These are phyloP conservation scores for Myrmecophaga tridactyla DNA, from an alignment of 2,113 vertebrate species.

Conservation along the genomic window DNA sequence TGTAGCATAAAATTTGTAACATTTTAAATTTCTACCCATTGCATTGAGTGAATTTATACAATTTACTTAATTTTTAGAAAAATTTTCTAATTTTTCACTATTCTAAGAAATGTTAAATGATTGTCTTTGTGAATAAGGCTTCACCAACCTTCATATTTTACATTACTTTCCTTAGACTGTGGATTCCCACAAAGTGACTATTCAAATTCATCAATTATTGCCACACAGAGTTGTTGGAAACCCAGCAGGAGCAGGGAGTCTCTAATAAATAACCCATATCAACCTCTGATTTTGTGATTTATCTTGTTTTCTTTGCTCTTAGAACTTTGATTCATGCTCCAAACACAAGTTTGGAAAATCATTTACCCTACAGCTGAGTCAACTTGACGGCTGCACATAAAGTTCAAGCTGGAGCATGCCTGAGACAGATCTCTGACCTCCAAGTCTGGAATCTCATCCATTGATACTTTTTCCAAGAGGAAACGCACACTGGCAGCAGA, in stretches of 20 bases:
- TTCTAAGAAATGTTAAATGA: background rate
- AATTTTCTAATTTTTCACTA: constrained; percentile 36
- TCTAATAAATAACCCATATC: constrained; percentile 56
- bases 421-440: background rate
- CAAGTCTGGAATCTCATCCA: background rate
- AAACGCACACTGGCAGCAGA: background rate
- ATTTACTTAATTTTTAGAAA: background rate
- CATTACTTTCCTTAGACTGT: background rate
- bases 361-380: constrained; percentile 35
- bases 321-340: constrained; percentile 56
- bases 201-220: background rate
- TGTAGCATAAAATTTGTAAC: background rate
- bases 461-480: background rate
- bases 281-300: constrained; percentile 62
- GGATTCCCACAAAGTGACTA: background rate
- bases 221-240: background rate
- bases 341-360: constrained; percentile 53
- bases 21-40: background rate
- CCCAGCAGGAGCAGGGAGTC: background rate
- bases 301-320: constrained; percentile 60
- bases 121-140: background rate
- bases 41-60: background rate
- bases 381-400: background rate
- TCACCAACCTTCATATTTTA: background rate
- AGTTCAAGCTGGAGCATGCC: constrained; percentile 2